Conservation (phyloP, 37 sponge, comb jelly and placozoan genomes). For the Cliona cf. orientalis region DNA sequence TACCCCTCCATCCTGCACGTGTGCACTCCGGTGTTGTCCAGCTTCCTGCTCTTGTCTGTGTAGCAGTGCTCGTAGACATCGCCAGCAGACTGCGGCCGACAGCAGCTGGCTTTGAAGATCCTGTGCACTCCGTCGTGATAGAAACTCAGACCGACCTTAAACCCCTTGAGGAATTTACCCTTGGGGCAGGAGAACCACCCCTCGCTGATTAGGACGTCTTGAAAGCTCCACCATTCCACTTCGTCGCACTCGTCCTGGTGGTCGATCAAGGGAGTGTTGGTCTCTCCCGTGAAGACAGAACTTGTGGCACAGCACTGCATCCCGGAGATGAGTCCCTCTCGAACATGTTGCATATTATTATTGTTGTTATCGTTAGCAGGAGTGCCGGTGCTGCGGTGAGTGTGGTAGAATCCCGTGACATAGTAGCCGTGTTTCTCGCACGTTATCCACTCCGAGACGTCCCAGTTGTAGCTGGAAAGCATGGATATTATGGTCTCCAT, state of each 20-base stretch:
- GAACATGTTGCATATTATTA: too few species aligned
- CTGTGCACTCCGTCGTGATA: background rate
- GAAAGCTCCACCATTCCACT: constrained; percentile 16
- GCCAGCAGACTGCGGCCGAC: constrained; percentile 4
- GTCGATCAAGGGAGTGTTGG: background rate
- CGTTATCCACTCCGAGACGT: constrained; percentile 28
- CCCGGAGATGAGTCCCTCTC: constrained; percentile 11
- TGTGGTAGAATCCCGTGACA: constrained; percentile 37
- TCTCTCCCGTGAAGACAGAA: constrained; percentile 44
- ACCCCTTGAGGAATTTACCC: constrained; percentile 47
- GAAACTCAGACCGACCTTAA: background rate
- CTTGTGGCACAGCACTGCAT: constrained; percentile 32
- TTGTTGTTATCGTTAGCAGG: background rate
- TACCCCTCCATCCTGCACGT: constrained; percentile 26
- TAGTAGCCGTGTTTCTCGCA: constrained; percentile 30
- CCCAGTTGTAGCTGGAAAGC: background rate
- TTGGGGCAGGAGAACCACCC: constrained; percentile 37
- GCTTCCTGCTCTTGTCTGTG: background rate
- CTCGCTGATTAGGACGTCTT: background rate
- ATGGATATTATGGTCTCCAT: background rate
- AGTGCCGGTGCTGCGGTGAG: background rate
- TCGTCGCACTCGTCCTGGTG: constrained; percentile 23
- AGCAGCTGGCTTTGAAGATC: constrained; percentile 18
- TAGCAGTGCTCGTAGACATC: constrained; percentile 36
- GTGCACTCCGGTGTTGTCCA: constrained; percentile 1